A percentile compares a stretch with the other conserved stretches of the same genome.
phyloP scores from a whole-genome alignment of 2,888 invertebrate genomes.

The Hypolimnas misippus region DNA sequence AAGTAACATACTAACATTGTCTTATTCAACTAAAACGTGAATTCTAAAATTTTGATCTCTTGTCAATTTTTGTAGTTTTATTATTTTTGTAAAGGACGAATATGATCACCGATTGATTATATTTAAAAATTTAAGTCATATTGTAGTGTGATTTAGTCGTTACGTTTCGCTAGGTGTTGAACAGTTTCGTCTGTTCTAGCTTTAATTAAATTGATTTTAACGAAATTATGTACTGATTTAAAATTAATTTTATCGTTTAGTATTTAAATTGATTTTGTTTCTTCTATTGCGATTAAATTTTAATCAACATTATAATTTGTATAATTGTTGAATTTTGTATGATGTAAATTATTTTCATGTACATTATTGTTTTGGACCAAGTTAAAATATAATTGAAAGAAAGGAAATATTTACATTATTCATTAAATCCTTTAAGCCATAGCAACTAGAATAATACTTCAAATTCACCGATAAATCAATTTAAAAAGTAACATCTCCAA shows the following conservation, averaged over 20 bases:
- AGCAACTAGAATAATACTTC: neutral
- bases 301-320: neutral
- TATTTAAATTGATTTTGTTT: neutral
- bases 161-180: slow-evolving; percentile 20
- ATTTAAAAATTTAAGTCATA: slow-evolving; percentile 44
- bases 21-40: slow-evolving; percentile 11
- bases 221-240: neutral
- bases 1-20: slow-evolving; percentile 18
- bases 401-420: neutral
- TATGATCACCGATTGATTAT: slow-evolving; percentile 67
- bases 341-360: neutral
- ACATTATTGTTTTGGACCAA: neutral
- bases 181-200: slow-evolving; percentile 11
- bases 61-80: slow-evolving; percentile 26
- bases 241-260: neutral
- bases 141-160: slow-evolving; percentile 31
- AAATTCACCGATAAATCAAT: neutral
- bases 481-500: neutral
- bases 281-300: neutral
- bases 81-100: slow-evolving; percentile 61
- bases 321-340: neutral
- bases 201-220: slow-evolving; percentile 20
- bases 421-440: neutral
- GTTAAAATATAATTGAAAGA: neutral
- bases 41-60: slow-evolving; percentile 31